A percentile compares a stretch with the other conserved stretches of the same genome.
These are phyloP conservation scores for Antedon mediterranea DNA, from an alignment of 53 echinoderm and acorn worm genomes.

Conservation along the genomic window DNA sequence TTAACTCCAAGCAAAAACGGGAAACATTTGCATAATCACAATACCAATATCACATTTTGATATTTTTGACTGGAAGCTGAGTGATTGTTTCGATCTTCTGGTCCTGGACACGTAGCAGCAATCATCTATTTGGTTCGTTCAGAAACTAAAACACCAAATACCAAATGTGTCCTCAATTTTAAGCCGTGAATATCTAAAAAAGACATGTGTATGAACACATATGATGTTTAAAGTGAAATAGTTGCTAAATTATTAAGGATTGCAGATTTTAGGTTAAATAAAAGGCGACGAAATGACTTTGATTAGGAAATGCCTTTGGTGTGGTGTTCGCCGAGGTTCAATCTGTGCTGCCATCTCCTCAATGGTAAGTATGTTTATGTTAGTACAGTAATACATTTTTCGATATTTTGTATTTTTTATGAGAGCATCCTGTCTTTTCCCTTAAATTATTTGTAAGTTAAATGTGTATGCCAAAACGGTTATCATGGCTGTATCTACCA, in stretches of 20 bases:
- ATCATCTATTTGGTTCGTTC: not conserved
- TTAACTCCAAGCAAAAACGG: not conserved
- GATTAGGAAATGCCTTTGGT: not conserved
- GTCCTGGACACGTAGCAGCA: not conserved
- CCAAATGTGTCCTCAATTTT: too few relatives aligned
- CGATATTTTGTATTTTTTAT: too few relatives aligned
- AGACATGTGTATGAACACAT: too few relatives aligned
- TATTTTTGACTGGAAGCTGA: not conserved
- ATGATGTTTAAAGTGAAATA: too few relatives aligned
- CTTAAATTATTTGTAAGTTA: too few relatives aligned
- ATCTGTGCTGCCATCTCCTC: not conserved
- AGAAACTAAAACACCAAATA: not conserved
- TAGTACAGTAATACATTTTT: too few relatives aligned
- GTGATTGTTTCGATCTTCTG: not conserved
- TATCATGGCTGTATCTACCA: too few relatives aligned
- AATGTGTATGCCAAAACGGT: too few relatives aligned
- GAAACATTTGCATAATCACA: not conserved
- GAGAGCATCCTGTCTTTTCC: too few relatives aligned
- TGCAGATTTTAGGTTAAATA: too few relatives aligned
- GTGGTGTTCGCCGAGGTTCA: not conserved
- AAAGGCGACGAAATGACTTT: not conserved
- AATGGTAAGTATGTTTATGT: not conserved
- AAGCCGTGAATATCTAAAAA: too few relatives aligned
- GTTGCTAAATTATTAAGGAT: too few relatives aligned
- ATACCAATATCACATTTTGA: not conserved